Percentiles rank a stretch among this genome's conserved stretches.
Conservation (phyloP, 2,113 vertebrate species). For the Suncus etruscus region DNA sequence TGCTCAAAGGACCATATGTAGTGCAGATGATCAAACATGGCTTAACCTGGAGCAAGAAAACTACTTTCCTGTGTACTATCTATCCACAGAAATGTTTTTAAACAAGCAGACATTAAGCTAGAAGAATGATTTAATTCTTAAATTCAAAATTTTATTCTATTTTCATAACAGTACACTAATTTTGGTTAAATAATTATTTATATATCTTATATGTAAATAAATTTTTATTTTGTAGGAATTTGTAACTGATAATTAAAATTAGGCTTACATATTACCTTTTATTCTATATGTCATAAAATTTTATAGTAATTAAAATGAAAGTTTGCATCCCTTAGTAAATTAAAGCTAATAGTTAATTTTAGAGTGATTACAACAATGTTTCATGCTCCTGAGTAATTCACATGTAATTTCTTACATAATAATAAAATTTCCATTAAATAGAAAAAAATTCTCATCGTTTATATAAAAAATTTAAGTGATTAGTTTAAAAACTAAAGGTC, state of each 20-base stretch:
- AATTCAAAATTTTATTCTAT: background rate
- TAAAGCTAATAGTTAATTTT: background rate
- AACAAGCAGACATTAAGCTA: background rate
- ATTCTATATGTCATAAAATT: background rate
- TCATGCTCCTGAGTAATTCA: background rate
- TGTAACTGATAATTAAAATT: background rate
- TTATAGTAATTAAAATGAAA: background rate
- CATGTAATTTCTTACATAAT: background rate
- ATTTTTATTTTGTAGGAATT: conserved; percentile 8
- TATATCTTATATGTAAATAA: background rate
- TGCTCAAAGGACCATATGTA: too few species aligned
- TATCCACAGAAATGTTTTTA: background rate
- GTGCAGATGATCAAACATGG: too few species aligned
- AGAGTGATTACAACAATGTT: background rate
- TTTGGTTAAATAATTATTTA: background rate
- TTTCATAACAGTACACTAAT: background rate
- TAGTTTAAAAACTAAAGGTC: background rate
- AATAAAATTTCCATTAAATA: background rate
- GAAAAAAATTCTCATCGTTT: background rate
- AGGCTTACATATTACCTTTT: background rate
- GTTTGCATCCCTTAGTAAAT: background rate
- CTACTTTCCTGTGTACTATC: too few species aligned
- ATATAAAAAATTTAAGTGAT: background rate
- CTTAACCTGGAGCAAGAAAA: too few species aligned
- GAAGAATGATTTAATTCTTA: background rate